These are phyloP conservation scores for Trachythela sp. DNA, from an alignment of 64 coral and sea anemone genomes.

Conservation along the genomic window DNA sequence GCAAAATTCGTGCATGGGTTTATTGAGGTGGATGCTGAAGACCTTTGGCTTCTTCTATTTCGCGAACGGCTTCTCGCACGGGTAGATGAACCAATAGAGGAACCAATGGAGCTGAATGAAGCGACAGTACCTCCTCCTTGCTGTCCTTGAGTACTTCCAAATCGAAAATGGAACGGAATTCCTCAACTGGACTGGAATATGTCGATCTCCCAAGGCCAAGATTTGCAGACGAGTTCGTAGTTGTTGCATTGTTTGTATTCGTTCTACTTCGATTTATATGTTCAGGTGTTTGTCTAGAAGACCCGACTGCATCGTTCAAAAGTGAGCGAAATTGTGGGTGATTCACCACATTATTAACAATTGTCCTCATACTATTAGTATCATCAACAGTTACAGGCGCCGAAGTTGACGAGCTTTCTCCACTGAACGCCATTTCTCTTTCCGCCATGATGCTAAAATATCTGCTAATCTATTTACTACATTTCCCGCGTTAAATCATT, in stretches of 20 bases:
- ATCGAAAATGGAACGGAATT: too few species aligned
- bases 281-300: background rate
- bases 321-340: slow-evolving; percentile 15
- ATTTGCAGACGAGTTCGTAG: background rate
- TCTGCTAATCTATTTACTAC: too few species aligned
- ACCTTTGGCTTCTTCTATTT: background rate
- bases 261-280: too few species aligned
- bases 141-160: too few species aligned
- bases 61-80: background rate
- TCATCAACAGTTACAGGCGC: too few species aligned
- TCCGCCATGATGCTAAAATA: slow-evolving; percentile 15
- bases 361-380: background rate
- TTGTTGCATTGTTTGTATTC: background rate
- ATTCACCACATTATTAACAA: background rate
- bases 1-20: too few species aligned
- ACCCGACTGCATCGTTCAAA: background rate
- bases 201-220: background rate
- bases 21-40: too few species aligned
- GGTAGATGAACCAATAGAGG: background rate
- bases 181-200: background rate
- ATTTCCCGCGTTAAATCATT: too few species aligned
- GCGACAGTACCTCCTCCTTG: too few species aligned
- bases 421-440: too few species aligned
- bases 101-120: background rate
- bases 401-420: background rate